These are phyloP conservation scores for Hippocampus comes DNA, from an alignment of 2,113 vertebrate species.

Conservation along the genomic window DNA sequence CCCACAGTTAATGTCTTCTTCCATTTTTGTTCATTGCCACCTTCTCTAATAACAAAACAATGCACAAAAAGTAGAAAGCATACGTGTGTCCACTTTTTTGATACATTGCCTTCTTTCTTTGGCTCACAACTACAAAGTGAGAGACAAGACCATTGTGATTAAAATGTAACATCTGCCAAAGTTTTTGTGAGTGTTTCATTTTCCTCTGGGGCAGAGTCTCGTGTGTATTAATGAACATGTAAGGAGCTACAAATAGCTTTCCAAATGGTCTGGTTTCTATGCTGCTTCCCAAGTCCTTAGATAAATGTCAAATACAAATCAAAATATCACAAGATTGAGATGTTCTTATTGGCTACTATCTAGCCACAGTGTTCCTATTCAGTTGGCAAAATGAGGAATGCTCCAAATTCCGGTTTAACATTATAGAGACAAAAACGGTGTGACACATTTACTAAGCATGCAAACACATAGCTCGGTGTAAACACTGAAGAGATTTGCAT, in stretches of 20 bases:
- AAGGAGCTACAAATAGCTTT: constrained; percentile 65
- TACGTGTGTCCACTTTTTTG: neutral
- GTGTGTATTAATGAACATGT: constrained; percentile 57
- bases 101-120: constrained; percentile 6
- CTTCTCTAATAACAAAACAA: no score
- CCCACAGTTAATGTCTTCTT: no score
- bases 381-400: neutral
- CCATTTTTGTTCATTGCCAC: no score
- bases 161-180: constrained; percentile 65
- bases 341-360: neutral
- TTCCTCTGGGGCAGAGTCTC: constrained; percentile 49
- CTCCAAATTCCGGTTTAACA: neutral
- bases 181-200: constrained; percentile 67
- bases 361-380: neutral
- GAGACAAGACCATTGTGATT: constrained; percentile 54
- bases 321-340: constrained; percentile 19
- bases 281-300: constrained; percentile 49
- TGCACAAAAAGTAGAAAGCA: neutral
- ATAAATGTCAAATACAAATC: constrained; percentile 27
- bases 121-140: constrained; percentile 1
- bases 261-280: constrained; percentile 45
- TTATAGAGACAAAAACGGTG: neutral
- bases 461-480: neutral
- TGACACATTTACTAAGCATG: neutral
- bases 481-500: neutral